Percentiles rank a stretch among this genome's conserved stretches.
phyloP scores from a whole-genome alignment of 2,797 vertebrate species.

The Benthosema pterotum region DNA sequence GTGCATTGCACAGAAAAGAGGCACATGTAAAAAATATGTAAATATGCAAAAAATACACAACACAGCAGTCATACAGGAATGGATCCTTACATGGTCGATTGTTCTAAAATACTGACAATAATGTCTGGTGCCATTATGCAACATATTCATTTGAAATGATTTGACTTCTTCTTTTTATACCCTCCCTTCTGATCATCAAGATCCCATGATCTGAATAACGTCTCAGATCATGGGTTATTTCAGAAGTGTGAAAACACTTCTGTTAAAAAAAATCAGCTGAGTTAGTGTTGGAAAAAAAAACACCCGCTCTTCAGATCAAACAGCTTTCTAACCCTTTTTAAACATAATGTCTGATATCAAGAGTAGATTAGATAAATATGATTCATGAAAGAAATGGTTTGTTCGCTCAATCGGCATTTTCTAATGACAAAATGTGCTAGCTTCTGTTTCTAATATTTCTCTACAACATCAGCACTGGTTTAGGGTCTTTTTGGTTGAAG shows the following conservation, averaged over 20 bases:
- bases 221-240: conserved; percentile 9
- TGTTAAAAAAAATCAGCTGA: conserved; percentile 12
- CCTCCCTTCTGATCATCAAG: not conserved
- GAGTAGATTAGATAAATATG: not conserved
- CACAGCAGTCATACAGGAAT: conserved; percentile 52
- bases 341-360: conserved; percentile 3
- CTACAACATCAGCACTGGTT: not conserved
- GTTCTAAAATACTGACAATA: too few relatives aligned
- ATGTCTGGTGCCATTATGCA: not conserved
- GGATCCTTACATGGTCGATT: conserved; percentile 21
- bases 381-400: conserved; percentile 14
- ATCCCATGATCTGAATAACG: not conserved
- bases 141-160: conserved; percentile 19
- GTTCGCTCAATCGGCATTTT: conserved; percentile 6
- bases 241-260: conserved; percentile 6
- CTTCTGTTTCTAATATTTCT: too few relatives aligned
- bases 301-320: conserved; percentile 26
- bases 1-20: conserved; percentile 17
- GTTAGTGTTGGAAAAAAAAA: conserved; percentile 5
- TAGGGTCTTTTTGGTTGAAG: not conserved
- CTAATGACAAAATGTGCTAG: too few relatives aligned
- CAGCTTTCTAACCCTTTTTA: conserved; percentile 16
- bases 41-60: conserved; percentile 20
- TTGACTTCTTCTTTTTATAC: not conserved
- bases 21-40: conserved; percentile 11